Evolutionary conservation across 2,888 invertebrate genomes (phyloP).

Genomic region (Tolmerus cingulatus): DNA sequence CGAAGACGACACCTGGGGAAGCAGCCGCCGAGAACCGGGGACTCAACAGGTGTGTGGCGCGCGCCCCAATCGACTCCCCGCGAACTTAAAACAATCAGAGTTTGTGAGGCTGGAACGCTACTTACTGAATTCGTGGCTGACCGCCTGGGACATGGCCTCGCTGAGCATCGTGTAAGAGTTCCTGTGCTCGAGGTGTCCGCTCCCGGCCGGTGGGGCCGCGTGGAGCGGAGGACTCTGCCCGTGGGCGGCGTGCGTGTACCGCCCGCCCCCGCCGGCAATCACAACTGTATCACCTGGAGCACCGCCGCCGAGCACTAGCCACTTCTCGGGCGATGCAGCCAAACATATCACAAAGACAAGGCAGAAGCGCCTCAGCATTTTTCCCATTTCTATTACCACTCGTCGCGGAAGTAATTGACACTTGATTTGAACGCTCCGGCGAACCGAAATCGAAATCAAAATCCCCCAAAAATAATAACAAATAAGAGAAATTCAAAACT

Average conservation of each 20-base stretch:
- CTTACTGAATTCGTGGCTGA: slow-evolving; percentile 69
- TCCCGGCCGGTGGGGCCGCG: slow-evolving; percentile 48
- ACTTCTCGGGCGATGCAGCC: slow-evolving; percentile 51
- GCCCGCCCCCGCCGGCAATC: slow-evolving; percentile 49
- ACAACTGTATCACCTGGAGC: slow-evolving; percentile 54
- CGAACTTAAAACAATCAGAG: neutral
- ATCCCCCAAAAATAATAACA: neutral
- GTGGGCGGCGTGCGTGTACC: slow-evolving; percentile 50
- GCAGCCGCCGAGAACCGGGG: neutral
- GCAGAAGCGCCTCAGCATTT: slow-evolving; percentile 50
- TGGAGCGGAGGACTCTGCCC: slow-evolving; percentile 44
- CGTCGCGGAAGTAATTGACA: neutral
- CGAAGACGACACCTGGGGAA: neutral
- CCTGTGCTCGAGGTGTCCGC: slow-evolving; percentile 54
- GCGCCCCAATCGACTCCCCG: neutral
- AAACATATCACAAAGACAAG: slow-evolving; percentile 51
- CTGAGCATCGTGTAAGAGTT: slow-evolving; percentile 66
- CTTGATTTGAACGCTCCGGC: neutral
- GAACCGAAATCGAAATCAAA: neutral
- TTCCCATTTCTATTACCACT: slow-evolving; percentile 39
- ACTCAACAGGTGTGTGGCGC: slow-evolving; percentile 8
- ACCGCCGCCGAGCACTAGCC: slow-evolving; percentile 53
- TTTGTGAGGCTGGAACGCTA: slow-evolving; percentile 44
- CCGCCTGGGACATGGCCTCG: slow-evolving; percentile 68
- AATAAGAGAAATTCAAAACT: neutral